phyloP scores from a whole-genome alignment of 2,797 vertebrate genomes.

The Centroberyx gerrardi region DNA sequence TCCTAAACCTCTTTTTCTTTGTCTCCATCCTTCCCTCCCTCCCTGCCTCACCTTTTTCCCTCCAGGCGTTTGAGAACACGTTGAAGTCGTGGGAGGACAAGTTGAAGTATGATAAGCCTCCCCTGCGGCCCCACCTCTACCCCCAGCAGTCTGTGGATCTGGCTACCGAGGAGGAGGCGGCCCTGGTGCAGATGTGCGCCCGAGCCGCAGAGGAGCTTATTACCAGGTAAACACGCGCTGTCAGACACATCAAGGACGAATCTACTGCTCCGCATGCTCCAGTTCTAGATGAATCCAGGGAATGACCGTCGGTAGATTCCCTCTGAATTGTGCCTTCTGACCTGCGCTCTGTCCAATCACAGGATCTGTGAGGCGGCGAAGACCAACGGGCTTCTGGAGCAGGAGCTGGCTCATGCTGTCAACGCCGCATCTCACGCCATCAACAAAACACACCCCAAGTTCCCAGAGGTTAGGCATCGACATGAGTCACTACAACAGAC shows the following conservation, averaged over 20 bases:
- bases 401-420: constrained; percentile 97
- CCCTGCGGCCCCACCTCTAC: constrained; percentile 93
- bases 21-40: background rate
- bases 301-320: background rate
- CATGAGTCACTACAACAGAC: background rate
- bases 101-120: constrained; percentile 94
- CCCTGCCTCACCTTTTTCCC: constrained; percentile 1
- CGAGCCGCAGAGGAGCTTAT: constrained; percentile 96
- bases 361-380: constrained; percentile 98
- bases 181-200: constrained; percentile 92
- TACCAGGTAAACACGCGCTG: constrained; percentile 84
- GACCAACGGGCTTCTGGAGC: constrained; percentile 93
- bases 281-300: background rate
- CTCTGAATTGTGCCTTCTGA: background rate
- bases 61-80: constrained; percentile 97
- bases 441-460: constrained; percentile 96
- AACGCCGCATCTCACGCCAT: constrained; percentile 98
- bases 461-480: constrained; percentile 90
- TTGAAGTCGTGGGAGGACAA: constrained; percentile 99
- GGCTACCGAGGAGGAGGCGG: constrained; percentile 92
- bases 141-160: constrained; percentile 94
- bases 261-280: background rate
- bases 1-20: background rate
- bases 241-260: background rate
- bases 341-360: constrained; percentile 44